A percentile compares a stretch with the other conserved stretches of the same genome.
These are phyloP conservation scores for Remorina albescens DNA, from an alignment of 2,797 vertebrate genomes.

Conservation along the genomic window DNA sequence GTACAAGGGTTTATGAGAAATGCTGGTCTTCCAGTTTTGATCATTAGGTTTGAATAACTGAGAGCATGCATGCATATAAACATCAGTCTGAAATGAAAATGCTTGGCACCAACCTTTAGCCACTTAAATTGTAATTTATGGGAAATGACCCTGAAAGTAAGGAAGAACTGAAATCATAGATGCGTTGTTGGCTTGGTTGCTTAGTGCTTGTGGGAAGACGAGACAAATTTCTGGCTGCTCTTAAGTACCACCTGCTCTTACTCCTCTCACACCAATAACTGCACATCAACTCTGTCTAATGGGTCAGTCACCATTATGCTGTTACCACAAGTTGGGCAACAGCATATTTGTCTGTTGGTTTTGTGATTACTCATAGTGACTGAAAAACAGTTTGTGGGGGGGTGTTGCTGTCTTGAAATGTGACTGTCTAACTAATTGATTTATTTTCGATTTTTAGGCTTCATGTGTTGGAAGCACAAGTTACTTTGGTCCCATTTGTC, in stretches of 20 bases:
- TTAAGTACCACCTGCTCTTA: constrained; percentile 55
- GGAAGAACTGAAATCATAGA: constrained; percentile 20
- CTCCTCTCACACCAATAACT: constrained; percentile 32
- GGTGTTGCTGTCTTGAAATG: neutral
- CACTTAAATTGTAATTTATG: neutral
- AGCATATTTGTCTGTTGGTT: constrained; percentile 11
- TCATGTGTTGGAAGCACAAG: neutral
- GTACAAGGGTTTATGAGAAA: neutral
- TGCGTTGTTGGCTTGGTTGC: constrained; percentile 46
- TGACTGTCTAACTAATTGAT: neutral
- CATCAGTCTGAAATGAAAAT: neutral
- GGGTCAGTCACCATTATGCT: constrained; percentile 34
- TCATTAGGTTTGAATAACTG: neutral
- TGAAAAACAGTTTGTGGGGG: neutral
- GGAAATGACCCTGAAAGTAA: neutral
- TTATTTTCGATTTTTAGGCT: neutral
- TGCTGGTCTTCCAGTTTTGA: neutral
- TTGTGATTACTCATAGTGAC: neutral
- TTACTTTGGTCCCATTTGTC: too few relatives aligned
- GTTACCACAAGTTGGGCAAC: constrained; percentile 22
- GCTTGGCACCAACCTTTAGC: neutral
- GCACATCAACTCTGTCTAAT: constrained; percentile 38
- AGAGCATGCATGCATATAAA: neutral
- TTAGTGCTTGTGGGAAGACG: constrained; percentile 26
- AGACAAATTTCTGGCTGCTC: constrained; percentile 58